Conservation (phyloP, 2,113 vertebrate genomes). For the Oreochromis niloticus region DNA sequence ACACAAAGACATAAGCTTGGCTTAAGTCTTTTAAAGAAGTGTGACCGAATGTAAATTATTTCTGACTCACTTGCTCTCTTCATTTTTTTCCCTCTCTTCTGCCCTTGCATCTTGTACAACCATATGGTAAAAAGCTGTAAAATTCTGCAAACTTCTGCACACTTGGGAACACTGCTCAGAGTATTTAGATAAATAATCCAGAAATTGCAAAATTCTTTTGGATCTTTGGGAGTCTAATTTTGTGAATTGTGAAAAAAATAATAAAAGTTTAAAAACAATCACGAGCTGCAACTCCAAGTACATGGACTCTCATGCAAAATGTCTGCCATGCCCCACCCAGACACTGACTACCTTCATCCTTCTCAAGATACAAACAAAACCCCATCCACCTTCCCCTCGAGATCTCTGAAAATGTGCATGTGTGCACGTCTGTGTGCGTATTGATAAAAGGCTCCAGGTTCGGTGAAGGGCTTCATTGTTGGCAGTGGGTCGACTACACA, state of each 20-base stretch:
- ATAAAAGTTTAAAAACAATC: background rate
- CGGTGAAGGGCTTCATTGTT: constrained; percentile 75
- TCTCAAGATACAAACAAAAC: background rate
- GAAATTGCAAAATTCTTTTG: background rate
- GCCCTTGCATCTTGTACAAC: background rate
- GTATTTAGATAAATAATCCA: background rate
- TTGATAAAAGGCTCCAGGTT: constrained; percentile 74
- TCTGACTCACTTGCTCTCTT: background rate
- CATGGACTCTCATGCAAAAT: background rate
- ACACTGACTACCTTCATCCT: background rate
- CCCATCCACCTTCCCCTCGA: background rate
- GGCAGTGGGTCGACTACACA: constrained; percentile 54
- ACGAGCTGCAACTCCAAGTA: background rate
- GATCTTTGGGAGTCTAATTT: background rate
- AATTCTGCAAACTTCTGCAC: background rate
- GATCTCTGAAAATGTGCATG: background rate
- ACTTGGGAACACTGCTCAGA: background rate
- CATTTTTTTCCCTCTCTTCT: background rate
- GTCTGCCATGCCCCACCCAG: background rate
- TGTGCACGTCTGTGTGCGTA: background rate
- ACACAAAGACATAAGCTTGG: background rate
- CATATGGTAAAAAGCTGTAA: background rate
- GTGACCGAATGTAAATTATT: background rate
- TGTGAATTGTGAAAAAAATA: background rate
- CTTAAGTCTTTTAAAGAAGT: background rate